These are phyloP conservation scores for Campylorhamphus procurvoides DNA, from an alignment of 2,113 vertebrate genomes.

Conservation along the genomic window DNA sequence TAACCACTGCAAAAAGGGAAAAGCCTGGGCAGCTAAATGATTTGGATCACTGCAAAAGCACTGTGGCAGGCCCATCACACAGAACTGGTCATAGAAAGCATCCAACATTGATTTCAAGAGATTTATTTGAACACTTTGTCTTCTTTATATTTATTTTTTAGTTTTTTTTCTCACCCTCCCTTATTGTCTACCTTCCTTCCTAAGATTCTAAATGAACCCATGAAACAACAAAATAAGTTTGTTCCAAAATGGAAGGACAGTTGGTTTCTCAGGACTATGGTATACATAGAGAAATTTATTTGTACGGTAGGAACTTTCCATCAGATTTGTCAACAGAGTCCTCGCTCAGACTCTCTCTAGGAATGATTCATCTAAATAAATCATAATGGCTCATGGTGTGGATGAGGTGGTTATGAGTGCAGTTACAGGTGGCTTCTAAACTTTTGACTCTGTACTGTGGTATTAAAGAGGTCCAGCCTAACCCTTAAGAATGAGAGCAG, in stretches of 20 bases:
- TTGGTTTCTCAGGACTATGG: neutral
- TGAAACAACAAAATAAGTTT: neutral
- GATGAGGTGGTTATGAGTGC: neutral
- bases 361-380: neutral
- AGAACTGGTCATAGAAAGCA: neutral
- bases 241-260: neutral
- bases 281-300: neutral
- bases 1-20: neutral
- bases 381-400: neutral
- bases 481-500: neutral
- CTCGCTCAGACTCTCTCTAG: neutral
- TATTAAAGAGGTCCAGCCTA: neutral
- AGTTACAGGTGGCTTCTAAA: neutral
- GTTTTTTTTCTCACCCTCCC: accelerated
- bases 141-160: neutral
- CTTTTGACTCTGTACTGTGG: neutral
- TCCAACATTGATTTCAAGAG: neutral
- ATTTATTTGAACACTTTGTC: neutral
- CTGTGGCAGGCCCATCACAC: neutral
- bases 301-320: neutral
- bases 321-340: neutral
- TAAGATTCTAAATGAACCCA: neutral
- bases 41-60: neutral
- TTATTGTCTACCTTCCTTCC: neutral
- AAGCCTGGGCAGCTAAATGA: neutral